phyloP scores from a whole-genome alignment of 2,888 invertebrate genomes.

The Iselma pallidipennis region DNA sequence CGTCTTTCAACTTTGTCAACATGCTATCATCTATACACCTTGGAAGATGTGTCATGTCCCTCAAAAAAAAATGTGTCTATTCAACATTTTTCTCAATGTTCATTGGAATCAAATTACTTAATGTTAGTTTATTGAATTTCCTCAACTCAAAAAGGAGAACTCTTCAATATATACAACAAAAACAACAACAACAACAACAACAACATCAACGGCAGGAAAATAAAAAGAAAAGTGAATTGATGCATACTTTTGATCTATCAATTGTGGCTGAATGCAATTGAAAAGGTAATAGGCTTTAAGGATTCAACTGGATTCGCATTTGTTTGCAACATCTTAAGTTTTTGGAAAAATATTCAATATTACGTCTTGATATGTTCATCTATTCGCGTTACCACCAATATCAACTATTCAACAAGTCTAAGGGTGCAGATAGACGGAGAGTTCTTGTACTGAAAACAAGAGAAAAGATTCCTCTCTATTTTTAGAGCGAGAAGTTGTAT shows the following conservation, averaged over 20 bases:
- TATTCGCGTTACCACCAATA: neutral
- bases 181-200: too few species aligned
- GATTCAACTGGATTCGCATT: neutral
- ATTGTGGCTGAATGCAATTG: too few species aligned
- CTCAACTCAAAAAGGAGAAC: too few species aligned
- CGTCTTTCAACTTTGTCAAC: conserved; percentile 11
- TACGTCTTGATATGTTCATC: neutral
- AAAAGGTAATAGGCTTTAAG: neutral
- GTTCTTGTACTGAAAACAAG: too few species aligned
- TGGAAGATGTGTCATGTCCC: neutral
- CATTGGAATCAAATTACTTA: neutral
- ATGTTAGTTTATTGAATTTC: neutral
- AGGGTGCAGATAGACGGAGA: too few species aligned
- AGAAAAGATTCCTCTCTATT: too few species aligned
- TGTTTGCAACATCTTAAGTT: neutral
- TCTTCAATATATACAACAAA: too few species aligned
- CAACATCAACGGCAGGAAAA: too few species aligned
- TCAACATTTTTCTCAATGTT: neutral
- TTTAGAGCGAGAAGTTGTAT: too few species aligned
- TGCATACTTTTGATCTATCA: too few species aligned
- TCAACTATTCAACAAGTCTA: too few species aligned
- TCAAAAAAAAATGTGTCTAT: conserved; percentile 6
- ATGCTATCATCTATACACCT: neutral
- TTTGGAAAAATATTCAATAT: neutral
- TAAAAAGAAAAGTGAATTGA: too few species aligned